These are phyloP conservation scores for Melanotaenia pygmaea DNA, from an alignment of 2,797 vertebrate species.

Conservation along the genomic window DNA sequence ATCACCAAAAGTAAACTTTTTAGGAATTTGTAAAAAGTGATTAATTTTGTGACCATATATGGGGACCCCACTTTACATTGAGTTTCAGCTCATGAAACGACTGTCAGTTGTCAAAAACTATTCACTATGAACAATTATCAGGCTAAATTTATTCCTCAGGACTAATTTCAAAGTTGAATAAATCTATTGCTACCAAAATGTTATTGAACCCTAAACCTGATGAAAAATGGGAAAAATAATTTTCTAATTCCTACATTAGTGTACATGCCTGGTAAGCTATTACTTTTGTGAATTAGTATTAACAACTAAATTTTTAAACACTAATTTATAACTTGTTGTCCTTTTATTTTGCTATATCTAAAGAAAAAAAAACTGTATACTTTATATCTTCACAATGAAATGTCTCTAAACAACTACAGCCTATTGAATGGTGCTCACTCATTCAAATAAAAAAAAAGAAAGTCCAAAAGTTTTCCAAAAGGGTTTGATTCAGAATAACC, in stretches of 20 bases:
- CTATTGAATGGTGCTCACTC: no score
- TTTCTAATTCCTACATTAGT: no score
- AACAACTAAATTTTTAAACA: neutral
- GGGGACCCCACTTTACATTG: slow-evolving; percentile 15
- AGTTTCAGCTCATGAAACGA: slow-evolving; percentile 19
- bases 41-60: slow-evolving; percentile 21
- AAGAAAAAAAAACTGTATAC: no score
- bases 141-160: neutral
- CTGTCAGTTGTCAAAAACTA: slow-evolving; percentile 2
- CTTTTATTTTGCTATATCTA: neutral
- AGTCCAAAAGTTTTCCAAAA: no score
- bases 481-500: no score
- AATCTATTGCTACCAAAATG: neutral
- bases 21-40: slow-evolving; percentile 35
- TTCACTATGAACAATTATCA: neutral
- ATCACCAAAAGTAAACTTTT: slow-evolving; percentile 66
- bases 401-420: no score
- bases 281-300: neutral
- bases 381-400: no score
- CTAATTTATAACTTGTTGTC: neutral
- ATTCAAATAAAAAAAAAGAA: no score
- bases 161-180: neutral
- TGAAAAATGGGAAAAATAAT: no score
- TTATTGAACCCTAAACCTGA: neutral
- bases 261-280: neutral